These are phyloP conservation scores for Pachymerium ferrugineum DNA, from an alignment of 2,888 invertebrate genomes.

Conservation along the genomic window DNA sequence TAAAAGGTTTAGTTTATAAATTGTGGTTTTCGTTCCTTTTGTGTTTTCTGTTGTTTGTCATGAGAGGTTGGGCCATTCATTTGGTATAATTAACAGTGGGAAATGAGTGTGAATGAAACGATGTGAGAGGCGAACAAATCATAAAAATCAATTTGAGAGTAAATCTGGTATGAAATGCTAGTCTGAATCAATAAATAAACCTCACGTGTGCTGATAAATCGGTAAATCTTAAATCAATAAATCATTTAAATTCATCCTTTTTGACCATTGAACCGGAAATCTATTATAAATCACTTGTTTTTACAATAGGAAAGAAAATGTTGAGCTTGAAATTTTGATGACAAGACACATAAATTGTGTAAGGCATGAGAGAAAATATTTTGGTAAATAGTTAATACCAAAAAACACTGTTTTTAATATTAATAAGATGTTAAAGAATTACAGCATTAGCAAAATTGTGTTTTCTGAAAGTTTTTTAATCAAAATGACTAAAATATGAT, in stretches of 20 bases:
- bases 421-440: no score
- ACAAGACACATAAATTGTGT: background rate
- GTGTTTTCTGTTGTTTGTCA: background rate
- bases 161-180: background rate
- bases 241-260: background rate
- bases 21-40: background rate
- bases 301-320: background rate
- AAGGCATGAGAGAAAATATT: no score
- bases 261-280: background rate
- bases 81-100: no score
- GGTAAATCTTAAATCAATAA: constrained; percentile 10
- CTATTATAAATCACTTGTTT: background rate
- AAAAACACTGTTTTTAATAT: no score
- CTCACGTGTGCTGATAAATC: background rate
- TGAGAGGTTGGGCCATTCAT: no score
- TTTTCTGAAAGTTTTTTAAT: no score
- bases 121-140: background rate
- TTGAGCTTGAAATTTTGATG: background rate
- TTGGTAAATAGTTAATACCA: no score
- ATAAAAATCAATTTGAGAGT: background rate
- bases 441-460: no score
- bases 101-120: background rate
- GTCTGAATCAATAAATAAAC: background rate
- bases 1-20: background rate
- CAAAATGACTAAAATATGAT: no score